phyloP scores from a whole-genome alignment of 2,888 invertebrate genomes.

The Caenorhabditis afra region DNA sequence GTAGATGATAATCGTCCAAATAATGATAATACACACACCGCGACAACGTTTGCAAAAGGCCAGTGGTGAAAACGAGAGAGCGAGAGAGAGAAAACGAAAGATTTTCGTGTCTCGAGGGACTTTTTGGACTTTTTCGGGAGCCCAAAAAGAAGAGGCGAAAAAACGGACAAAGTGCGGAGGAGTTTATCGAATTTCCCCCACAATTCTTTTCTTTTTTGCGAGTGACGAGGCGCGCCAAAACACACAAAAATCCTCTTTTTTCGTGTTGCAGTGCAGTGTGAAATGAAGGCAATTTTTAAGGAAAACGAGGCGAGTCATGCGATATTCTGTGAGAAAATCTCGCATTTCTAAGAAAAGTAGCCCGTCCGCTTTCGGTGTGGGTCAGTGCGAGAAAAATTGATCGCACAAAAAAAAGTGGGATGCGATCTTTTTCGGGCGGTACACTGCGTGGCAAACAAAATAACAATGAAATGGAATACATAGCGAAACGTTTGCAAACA shows the following conservation, averaged over 20 bases:
- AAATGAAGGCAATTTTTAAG: conserved; percentile 21
- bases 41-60: no score
- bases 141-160: conserved; percentile 5
- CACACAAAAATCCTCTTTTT: conserved; percentile 5
- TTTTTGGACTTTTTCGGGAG: not conserved
- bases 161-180: conserved; percentile 16
- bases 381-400: not conserved
- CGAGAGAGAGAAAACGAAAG: no score
- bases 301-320: conserved; percentile 2
- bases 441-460: no score
- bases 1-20: no score
- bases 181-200: conserved; percentile 45
- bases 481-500: no score
- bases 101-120: conserved; percentile 2
- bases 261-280: conserved; percentile 3
- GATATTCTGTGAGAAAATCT: conserved; percentile 16
- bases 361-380: no score
- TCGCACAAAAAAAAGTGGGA: not conserved
- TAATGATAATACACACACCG: no score
- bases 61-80: no score
- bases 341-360: conserved; percentile 5
- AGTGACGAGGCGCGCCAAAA: not conserved
- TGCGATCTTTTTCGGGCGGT: not conserved
- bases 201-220: conserved; percentile 12
- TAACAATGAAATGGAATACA: no score